Evolutionary conservation across 2,113 vertebrate genomes (phyloP), one percentile per base, ranked within the genome.

Genomic region (Ictalurus punctatus): DNA sequence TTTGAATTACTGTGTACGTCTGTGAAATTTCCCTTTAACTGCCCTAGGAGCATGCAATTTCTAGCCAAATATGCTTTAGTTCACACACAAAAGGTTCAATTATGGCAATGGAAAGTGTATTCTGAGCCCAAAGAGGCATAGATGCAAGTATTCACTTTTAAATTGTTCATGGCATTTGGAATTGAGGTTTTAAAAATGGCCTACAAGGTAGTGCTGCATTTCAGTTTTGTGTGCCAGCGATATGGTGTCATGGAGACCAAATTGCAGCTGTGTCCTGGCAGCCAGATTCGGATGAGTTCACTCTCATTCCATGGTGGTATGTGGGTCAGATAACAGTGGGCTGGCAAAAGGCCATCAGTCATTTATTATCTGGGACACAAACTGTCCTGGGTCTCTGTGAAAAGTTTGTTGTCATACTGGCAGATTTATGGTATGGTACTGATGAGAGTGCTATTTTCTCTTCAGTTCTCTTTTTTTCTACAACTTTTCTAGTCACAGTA

Each of bases 231-330:
- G 44, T 58, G 79, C 3, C n/a, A 48, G n/a, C 34, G 17, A 59
- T 58, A 59, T 37, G n/a, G 54, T 59, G 16, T 82, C 79, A 58
- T 80, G 1, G 12, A 34, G 44, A 10, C 40, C 23, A 21, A 76
- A 81, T 34, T 2, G 16, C 79, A 81, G 79, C 79, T 21, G n/a
- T 82, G 54, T 37, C 54, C 80, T 82, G n/a, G 54, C 79, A 81
- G 52, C 79, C n/a, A 81, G 54, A 34, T 30, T 81, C n/a, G 4
- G 19, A 81, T 34, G 54, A 81, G 54, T 34, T 58, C 54, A 58
- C n/a, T 58, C 52, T 81, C 16, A 56, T 81, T 81, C 52, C 79
- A 58, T 81, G n/a, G n/a, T 58, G 30, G 17, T 58, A 34, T 34
- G 79, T 58, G 54, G 54, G 80, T 82, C n/a, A 2, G 80, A 82